Base-by-base conservation (phyloP, 2,888 invertebrate genomes). In the Plebejus melissa region DNA sequence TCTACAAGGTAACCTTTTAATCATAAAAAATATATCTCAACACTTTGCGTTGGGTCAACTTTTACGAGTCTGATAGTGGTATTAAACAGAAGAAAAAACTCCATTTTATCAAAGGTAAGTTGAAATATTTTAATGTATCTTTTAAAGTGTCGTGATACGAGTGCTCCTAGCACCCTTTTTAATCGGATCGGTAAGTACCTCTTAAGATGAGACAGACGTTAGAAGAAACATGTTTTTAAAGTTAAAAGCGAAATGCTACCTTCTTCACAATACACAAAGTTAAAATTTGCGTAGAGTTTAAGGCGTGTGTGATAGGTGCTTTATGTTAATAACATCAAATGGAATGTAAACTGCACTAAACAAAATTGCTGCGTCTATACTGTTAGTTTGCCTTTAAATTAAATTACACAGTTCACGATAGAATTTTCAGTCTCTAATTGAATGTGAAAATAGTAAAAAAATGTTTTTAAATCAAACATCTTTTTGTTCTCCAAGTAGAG, bases 171-270 rank as follows among this genome's bases (percentile, higher is more conserved):
- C 50, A 72, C 50, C 54, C 72, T 72, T 72, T 72, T 72, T 50
- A 72, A 72, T 72, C 46, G 50, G 54, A 72, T 28, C 72, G 28
- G 72, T 72, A 71, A 71, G 65, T 65, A 65, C 65, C 65, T 65
- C 5, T 65, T 65, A 65, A 65, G 65, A 65, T 36, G 32, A 65
- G 32, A 65, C 65, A 65, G 5, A 65, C 65, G 13, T 65, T 65
- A 32, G 65, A 65, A 65, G 11, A 32, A 65, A 65, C 65, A 65
- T 65, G 65, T 65, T 65, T 58, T 65, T 65, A 65, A 65, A 36
- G 13, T 65, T 13, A 1, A 65, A 13, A 65, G 65, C 32, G 13
- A 36, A 65, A 65, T 65, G 32, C 11, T 16, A 36, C 65, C 65
- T 65, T 65, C 32, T 36, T 13, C 13, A 32, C 9, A 65, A 65